Conservation (phyloP, 2,113 vertebrate species). For the Mola mola region DNA sequence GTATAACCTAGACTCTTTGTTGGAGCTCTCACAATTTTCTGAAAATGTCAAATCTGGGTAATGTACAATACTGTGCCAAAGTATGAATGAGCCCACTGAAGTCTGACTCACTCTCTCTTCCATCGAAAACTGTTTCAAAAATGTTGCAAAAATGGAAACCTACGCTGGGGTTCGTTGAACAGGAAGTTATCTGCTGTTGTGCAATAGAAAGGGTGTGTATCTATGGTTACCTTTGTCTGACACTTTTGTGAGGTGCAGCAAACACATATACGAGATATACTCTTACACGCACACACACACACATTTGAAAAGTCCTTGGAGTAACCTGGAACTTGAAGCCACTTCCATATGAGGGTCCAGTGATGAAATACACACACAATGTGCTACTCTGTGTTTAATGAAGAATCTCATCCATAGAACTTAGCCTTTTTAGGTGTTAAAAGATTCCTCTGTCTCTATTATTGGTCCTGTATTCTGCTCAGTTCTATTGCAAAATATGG, state of each 20-base stretch:
- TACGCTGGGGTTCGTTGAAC: constrained; percentile 26
- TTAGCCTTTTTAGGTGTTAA: no score
- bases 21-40: constrained; percentile 14
- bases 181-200: constrained; percentile 59
- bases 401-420: no score
- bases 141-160: constrained; percentile 59
- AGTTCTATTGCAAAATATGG: no score
- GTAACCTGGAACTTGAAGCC: no score
- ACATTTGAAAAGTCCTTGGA: no score
- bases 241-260: constrained; percentile 30
- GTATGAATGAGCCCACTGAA: constrained; percentile 37
- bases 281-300: no score
- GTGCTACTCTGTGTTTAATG: no score
- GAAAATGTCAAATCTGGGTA: constrained; percentile 27
- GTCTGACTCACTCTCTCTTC: constrained; percentile 54
- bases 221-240: constrained; percentile 62
- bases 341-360: no score
- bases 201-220: constrained; percentile 57
- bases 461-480: no score
- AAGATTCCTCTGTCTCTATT: no score
- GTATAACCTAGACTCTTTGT: no score
- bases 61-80: constrained; percentile 8
- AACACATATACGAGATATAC: constrained; percentile 10
- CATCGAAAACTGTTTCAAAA: constrained; percentile 16
- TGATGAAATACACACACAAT: no score